Percentiles rank a stretch among this genome's conserved stretches.
phyloP scores from a whole-genome alignment of 2,113 vertebrate species.

The Trichechus manatus region DNA sequence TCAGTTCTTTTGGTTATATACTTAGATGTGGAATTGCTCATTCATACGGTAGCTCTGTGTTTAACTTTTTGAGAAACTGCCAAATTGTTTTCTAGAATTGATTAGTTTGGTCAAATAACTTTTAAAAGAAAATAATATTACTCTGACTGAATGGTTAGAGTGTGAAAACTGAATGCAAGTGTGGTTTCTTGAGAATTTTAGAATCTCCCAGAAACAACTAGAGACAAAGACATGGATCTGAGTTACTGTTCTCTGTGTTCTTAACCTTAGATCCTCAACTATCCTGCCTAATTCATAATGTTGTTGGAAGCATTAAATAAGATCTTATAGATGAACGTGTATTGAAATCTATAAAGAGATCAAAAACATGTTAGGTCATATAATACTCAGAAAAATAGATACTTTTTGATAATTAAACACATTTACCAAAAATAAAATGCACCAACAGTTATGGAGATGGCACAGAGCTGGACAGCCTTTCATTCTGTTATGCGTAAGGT shows the following conservation, averaged over 20 bases:
- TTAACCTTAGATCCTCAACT: not conserved
- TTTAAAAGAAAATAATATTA: constrained; percentile 38
- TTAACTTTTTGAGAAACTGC: not conserved
- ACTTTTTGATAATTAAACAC: constrained; percentile 15
- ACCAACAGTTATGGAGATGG: not conserved
- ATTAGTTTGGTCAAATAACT: constrained; percentile 25
- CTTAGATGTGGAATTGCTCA: not conserved
- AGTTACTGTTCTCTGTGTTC: constrained; percentile 7
- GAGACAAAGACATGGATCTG: not conserved
- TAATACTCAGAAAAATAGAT: not conserved
- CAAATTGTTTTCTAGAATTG: constrained; percentile 37
- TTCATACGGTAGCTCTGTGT: not conserved
- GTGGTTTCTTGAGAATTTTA: constrained; percentile 43
- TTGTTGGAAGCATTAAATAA: constrained; percentile 9
- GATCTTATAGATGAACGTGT: not conserved
- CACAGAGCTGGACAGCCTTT: not conserved
- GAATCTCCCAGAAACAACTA: not conserved
- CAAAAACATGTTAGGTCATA: not conserved
- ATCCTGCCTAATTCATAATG: not conserved
- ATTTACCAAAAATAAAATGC: constrained; percentile 2
- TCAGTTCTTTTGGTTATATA: not conserved
- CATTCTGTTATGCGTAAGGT: not conserved
- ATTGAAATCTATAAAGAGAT: constrained; percentile 33
- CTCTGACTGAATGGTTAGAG: not conserved
- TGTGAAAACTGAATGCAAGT: constrained; percentile 41